Evolutionary conservation across 2,797 vertebrate species (phyloP).

Genomic region (Sphenopsis melanotis): DNA sequence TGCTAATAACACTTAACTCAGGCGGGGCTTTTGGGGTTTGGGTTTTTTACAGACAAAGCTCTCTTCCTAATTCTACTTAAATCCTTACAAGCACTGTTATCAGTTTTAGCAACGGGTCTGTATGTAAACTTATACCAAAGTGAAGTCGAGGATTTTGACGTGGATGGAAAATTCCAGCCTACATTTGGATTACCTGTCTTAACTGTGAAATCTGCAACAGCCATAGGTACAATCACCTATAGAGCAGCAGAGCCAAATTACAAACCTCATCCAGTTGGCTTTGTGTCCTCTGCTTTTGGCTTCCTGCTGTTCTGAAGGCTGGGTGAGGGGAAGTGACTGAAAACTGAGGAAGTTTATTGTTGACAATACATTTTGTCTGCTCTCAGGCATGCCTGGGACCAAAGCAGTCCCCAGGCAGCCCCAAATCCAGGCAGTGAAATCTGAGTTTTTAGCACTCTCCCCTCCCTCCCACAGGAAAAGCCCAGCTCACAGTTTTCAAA

Average conservation of each 20-base stretch:
- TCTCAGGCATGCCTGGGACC: not conserved
- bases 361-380: not conserved
- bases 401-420: not conserved
- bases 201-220: not conserved
- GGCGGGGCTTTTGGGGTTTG: not conserved
- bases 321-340: not conserved
- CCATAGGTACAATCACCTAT: not conserved
- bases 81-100: not conserved
- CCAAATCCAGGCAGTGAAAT: not conserved
- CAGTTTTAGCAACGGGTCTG: not conserved
- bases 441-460: not conserved
- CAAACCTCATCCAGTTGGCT: not conserved
- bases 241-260: not conserved
- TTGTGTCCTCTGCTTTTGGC: not conserved
- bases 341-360: slow-evolving; percentile 44
- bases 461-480: not conserved
- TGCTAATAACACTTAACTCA: not conserved
- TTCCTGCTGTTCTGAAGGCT: not conserved
- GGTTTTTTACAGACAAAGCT: not conserved
- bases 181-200: not conserved
- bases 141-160: not conserved
- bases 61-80: not conserved
- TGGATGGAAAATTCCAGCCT: not conserved
- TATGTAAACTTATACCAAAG: not conserved
- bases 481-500: not conserved